Percentiles rank a stretch among this genome's conserved stretches.
Evolutionary conservation across 1,140 invertebrate genomes (phyloP).

Genomic region (Caenorhabditis tropicalis): DNA sequence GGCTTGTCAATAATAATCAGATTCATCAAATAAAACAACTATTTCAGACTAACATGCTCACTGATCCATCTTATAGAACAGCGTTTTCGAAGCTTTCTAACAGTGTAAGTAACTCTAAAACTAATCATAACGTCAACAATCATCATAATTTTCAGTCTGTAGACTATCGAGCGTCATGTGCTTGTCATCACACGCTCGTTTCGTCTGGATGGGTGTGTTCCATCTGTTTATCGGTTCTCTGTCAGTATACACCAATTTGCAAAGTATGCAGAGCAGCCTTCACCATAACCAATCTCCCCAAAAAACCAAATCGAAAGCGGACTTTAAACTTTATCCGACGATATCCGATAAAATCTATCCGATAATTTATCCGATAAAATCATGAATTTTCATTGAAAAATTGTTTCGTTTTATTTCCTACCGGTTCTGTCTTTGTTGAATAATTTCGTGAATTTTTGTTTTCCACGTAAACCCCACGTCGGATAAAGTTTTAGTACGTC

Average conservation of each 20-base stretch:
- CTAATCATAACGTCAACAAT: background rate
- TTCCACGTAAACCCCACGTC: background rate
- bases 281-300: constrained; percentile 8
- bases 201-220: constrained; percentile 74
- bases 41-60: constrained; percentile 16
- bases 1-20: too few species aligned
- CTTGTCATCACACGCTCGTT: constrained; percentile 49
- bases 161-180: constrained; percentile 53
- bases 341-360: too few species aligned
- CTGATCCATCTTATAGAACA: background rate
- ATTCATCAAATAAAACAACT: background rate
- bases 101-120: background rate
- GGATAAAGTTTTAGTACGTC: background rate
- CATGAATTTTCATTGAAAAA: background rate
- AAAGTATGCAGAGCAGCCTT: constrained; percentile 90
- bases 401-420: background rate
- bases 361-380: too few species aligned
- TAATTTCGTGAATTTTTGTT: background rate
- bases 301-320: background rate
- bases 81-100: constrained; percentile 28
- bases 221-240: constrained; percentile 94
- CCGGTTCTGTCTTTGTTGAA: background rate
- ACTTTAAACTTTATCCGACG: background rate
- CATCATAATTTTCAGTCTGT: constrained; percentile 29
- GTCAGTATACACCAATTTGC: constrained; percentile 94